Base-by-base conservation (phyloP, 2,888 invertebrate species). In the Diarsia rubi region DNA sequence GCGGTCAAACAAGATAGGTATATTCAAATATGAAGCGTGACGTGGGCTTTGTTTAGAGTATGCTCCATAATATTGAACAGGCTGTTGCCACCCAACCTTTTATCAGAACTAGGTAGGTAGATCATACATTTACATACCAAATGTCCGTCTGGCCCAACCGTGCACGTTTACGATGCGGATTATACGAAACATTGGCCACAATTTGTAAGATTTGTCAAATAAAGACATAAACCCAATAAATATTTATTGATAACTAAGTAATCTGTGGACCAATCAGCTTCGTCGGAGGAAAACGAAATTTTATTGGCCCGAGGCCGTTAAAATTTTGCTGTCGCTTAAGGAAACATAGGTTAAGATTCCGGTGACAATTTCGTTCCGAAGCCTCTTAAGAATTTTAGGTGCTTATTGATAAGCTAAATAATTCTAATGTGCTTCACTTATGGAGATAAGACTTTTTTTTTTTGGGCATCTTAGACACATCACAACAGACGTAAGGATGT, bases 201-300 rank as follows among this genome's bases (percentile, higher is more conserved):
- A 86, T 86, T 86, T 82, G 81, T 87, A 82, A 82, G 80, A 86
- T 87, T 86, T 87, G 86, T 87, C 88, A 87, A 86, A 88, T 88
- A 88, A 81, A 88, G 89, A 88, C 85, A 82, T 88, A 81, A 86
- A 83, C 59, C 64, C 70, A 71, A 87, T 86, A 87, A 87, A 87
- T 87, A 85, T 86, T 86, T 86, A 84, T 88, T 78, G 85, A 85
- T 81, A 83, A 73, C 81, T 65, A 71, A 81, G 79, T 79, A 84
- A 83, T 83, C 74, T 80, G 69, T 80, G 69, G 80, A 11, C 75
- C 83, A 78, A 81, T 85, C 74, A 69, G 78, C 75, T 67, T 63
- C 72, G 74, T 74, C 73, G 71, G 78, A 62, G 76, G 78, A 79
- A 66, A 78, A 71, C 75, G 73, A 78, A 66, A 73, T 73, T 87